Percentiles rank a stretch among this genome's conserved stretches.
Conservation (phyloP, 35 echinoderm and acorn worm genomes). For the Holothuria glaberrima region DNA sequence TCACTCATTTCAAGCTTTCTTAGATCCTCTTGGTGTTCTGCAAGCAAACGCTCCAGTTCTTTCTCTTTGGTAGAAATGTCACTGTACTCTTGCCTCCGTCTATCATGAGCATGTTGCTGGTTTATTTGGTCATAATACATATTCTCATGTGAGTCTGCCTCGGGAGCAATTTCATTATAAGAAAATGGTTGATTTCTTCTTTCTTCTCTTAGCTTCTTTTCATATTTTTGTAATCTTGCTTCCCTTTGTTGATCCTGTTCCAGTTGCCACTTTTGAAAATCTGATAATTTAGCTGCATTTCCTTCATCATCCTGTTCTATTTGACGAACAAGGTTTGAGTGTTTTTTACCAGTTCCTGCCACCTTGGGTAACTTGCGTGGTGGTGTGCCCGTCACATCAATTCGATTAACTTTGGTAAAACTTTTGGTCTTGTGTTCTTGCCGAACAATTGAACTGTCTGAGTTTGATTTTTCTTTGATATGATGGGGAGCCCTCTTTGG, state of each 20-base stretch:
- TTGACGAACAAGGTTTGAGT: slow-evolving; percentile 9
- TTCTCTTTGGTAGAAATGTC: slow-evolving; percentile 70
- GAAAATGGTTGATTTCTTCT: background rate
- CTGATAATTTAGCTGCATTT: slow-evolving; percentile 48
- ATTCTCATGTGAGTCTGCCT: background rate
- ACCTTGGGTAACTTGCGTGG: background rate
- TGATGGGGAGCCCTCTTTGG: background rate
- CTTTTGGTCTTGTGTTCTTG: slow-evolving; percentile 25
- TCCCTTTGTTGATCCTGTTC: slow-evolving; percentile 83
- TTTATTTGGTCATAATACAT: slow-evolving; percentile 41
- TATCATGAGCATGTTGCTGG: slow-evolving; percentile 43
- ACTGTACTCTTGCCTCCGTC: slow-evolving; percentile 67
- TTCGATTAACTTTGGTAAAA: background rate
- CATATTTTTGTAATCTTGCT: slow-evolving; percentile 66
- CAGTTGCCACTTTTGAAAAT: slow-evolving; percentile 95
- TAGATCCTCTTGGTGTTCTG: slow-evolving; percentile 72
- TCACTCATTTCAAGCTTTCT: slow-evolving; percentile 27
- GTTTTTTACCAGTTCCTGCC: slow-evolving; percentile 22
- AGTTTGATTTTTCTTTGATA: slow-evolving; percentile 34
- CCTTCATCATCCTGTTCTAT: slow-evolving; percentile 11
- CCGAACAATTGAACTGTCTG: slow-evolving; percentile 7
- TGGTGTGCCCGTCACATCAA: background rate
- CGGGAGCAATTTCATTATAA: slow-evolving; percentile 50
- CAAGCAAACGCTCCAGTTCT: slow-evolving; percentile 76
- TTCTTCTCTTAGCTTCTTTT: slow-evolving; percentile 44